Percentiles rank a stretch among this genome's conserved stretches.
Evolutionary conservation across 2,888 invertebrate species (phyloP).

Genomic region (Leptopilina syphax): DNA sequence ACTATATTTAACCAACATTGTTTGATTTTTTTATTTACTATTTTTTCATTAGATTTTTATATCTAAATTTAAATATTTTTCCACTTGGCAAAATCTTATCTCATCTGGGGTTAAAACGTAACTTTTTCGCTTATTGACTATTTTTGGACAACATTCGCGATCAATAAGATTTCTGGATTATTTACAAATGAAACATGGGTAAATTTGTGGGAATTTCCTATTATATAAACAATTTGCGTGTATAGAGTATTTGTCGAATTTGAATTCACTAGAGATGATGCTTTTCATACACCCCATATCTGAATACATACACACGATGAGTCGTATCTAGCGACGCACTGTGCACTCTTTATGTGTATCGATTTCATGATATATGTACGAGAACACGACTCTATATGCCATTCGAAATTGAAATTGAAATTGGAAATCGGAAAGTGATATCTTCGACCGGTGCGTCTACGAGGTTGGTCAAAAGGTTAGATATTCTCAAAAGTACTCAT

Average conservation of each 20-base stretch:
- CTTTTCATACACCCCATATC: conserved; percentile 22
- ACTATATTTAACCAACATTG: too few relatives aligned
- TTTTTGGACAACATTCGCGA: too few relatives aligned
- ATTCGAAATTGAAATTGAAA: conserved; percentile 61
- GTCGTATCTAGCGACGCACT: background rate
- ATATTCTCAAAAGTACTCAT: conserved; percentile 36
- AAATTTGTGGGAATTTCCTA: background rate
- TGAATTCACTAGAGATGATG: background rate
- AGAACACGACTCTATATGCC: conserved; percentile 44
- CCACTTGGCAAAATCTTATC: too few relatives aligned
- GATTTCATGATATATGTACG: conserved; percentile 37
- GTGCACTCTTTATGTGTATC: conserved; percentile 31
- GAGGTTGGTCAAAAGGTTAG: conserved; percentile 42
- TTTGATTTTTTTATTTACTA: too few relatives aligned
- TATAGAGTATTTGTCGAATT: background rate
- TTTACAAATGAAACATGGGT: too few relatives aligned
- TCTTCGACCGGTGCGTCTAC: conserved; percentile 45
- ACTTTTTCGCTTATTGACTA: too few relatives aligned
- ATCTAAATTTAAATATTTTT: too few relatives aligned
- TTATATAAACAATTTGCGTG: conserved; percentile 13
- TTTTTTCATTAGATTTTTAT: too few relatives aligned
- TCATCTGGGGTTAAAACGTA: too few relatives aligned
- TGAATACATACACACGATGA: background rate
- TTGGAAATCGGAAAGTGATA: conserved; percentile 61
- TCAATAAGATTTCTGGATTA: too few relatives aligned